A percentile compares a stretch with the other conserved stretches of the same genome.
Conservation (phyloP, 2,797 vertebrate genomes). For the Rhincodon typus region DNA sequence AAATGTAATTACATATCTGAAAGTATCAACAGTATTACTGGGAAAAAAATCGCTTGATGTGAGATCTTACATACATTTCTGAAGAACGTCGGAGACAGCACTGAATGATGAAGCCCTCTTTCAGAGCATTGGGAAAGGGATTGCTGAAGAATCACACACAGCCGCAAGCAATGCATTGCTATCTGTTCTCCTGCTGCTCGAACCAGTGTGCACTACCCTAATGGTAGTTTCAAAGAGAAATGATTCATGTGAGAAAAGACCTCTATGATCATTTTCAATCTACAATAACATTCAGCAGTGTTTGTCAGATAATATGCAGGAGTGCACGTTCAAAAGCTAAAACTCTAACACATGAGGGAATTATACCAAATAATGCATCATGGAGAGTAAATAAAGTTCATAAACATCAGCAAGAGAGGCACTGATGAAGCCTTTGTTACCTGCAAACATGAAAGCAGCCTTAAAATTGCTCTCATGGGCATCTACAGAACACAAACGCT, state of each 20-base stretch:
- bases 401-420: neutral
- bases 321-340: neutral
- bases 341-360: neutral
- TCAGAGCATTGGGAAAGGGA: neutral
- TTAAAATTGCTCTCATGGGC: neutral
- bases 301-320: neutral
- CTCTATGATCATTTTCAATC: neutral
- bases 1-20: too few species aligned
- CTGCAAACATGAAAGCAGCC: neutral
- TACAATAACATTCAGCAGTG: neutral
- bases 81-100: neutral
- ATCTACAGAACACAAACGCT: neutral
- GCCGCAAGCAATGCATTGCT: neutral
- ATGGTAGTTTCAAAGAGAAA: neutral
- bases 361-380: neutral
- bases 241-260: neutral
- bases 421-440: neutral
- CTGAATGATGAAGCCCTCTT: neutral
- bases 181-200: neutral
- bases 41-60: too few species aligned
- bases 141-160: neutral
- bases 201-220: neutral
- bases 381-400: neutral
- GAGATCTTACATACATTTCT: too few species aligned
- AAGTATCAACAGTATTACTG: too few species aligned